phyloP scores from a whole-genome alignment of 1,140 invertebrate genomes.

The Drosophila kohkoa region DNA sequence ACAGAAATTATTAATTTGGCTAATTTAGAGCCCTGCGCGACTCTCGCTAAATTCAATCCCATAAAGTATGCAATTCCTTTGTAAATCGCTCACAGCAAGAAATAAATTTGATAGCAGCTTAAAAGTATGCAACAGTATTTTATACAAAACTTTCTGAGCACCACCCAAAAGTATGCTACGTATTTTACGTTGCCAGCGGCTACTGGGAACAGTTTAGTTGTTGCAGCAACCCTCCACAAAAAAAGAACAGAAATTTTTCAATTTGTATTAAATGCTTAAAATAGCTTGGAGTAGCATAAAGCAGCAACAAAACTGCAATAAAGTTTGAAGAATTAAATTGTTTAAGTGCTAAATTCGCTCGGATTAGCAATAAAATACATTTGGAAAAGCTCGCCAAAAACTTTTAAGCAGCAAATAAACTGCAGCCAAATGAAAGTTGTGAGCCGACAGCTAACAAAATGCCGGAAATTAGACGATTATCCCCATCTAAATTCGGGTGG shows the following conservation, averaged over 20 bases:
- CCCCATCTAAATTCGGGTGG: constrained; percentile 9
- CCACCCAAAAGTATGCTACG: constrained; percentile 5
- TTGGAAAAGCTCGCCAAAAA: constrained; percentile 18
- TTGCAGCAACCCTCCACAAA: neutral
- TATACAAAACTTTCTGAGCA: constrained; percentile 13
- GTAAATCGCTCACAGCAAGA: neutral
- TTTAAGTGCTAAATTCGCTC: constrained; percentile 22
- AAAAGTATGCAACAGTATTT: constrained; percentile 20
- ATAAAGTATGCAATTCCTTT: neutral
- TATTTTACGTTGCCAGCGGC: neutral
- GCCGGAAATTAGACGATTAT: constrained; percentile 73
- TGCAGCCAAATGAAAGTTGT: constrained; percentile 14
- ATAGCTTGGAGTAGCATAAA: constrained; percentile 14
- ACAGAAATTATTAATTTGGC: neutral
- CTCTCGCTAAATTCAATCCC: neutral
- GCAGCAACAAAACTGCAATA: constrained; percentile 9
- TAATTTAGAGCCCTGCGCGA: neutral
- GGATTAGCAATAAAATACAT: constrained; percentile 32
- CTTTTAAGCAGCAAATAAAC: constrained; percentile 33
- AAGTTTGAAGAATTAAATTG: constrained; percentile 33
- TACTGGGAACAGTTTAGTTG: constrained; percentile 23
- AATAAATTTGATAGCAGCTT: constrained; percentile 8
- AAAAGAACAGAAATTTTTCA: neutral
- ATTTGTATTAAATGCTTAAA: neutral
- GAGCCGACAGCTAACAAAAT: constrained; percentile 49